Evolutionary conservation across 1,140 invertebrate species (phyloP), one percentile per base, ranked within the genome.

Genomic region (Octopus bimaculoides): DNA sequence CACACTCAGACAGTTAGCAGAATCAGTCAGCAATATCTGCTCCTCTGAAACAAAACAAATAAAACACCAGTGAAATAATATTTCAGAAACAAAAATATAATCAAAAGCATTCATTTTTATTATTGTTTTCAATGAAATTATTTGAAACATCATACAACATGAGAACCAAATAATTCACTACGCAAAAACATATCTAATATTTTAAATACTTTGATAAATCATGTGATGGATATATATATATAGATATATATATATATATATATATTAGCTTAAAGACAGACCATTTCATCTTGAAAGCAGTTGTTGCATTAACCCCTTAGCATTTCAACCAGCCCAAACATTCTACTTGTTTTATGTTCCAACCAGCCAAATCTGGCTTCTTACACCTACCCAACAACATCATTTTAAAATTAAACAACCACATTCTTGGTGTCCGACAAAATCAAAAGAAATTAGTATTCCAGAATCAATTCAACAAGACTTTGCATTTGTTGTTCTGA

Each of bases 11-110:
- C 96, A 97, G 88, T 94, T 96, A 6, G 96, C 96, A 91, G 95
- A 96, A 85, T 98, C 97, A 8, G 95, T 95, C 56, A 98, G 90
- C 54, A 98, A 91, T 79, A 98, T 97, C 90, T 98, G 97, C 86
- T 96, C 96, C 6, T 95, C 94, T 91, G 82, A 7, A 85, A 80
- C 75, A 73, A 80, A 83, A 83, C 79, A 80, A 69, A 55, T 52
- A 79, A 66, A 69, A 5, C 69, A 73, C n/a, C 41, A 71, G 26
- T 41, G 26, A 41, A 41, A 41, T 41, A 3, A 41, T 41, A 41
- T 41, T 41, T 41, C 8, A 71, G 14, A n/a, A n/a, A 8, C 17
- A 71, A 71, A 14, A 71, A 10, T 12, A 10, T n/a, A 71, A 6
- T 6, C 66, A n/a, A 17, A 10, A 17, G 26, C 14, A 71, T 71